Percentiles rank a stretch among this genome's conserved stretches.
Conservation (phyloP, 2,888 invertebrate genomes). For the Eremobia ochroleuca region DNA sequence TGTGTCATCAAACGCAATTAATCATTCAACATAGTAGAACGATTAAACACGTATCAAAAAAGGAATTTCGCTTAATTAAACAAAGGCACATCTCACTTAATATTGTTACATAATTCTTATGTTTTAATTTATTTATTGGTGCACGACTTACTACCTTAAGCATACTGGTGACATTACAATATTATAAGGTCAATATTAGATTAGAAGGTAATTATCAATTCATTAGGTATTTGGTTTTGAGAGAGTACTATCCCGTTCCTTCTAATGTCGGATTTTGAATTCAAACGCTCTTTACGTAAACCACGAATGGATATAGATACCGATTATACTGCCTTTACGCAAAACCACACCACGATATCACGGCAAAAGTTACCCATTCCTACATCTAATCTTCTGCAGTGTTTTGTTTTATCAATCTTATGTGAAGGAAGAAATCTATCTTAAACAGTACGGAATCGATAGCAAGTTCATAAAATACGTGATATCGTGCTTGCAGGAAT, state of each 20-base stretch:
- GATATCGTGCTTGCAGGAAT: neutral
- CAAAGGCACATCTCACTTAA: constrained; percentile 16
- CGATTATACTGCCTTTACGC: neutral
- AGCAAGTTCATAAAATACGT: constrained; percentile 4
- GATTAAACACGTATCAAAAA: constrained; percentile 46
- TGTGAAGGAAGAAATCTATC: constrained; percentile 7
- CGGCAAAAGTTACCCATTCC: neutral
- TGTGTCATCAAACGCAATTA: constrained; percentile 14
- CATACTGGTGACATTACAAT: neutral
- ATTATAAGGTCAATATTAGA: too few species aligned
- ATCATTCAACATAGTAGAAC: constrained; percentile 8
- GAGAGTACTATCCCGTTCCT: neutral
- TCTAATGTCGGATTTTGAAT: neutral
- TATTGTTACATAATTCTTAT: neutral
- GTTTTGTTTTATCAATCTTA: neutral
- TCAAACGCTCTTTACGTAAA: neutral
- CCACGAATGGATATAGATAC: neutral
- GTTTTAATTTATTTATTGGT: neutral
- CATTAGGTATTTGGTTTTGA: neutral
- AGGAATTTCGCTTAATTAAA: constrained; percentile 22
- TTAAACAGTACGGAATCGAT: constrained; percentile 3
- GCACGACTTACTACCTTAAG: neutral
- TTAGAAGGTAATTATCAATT: too few species aligned
- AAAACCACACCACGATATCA: neutral
- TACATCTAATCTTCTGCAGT: neutral